Conservation (phyloP, 2,113 vertebrate genomes). For the Anarrhichthys ocellatus region DNA sequence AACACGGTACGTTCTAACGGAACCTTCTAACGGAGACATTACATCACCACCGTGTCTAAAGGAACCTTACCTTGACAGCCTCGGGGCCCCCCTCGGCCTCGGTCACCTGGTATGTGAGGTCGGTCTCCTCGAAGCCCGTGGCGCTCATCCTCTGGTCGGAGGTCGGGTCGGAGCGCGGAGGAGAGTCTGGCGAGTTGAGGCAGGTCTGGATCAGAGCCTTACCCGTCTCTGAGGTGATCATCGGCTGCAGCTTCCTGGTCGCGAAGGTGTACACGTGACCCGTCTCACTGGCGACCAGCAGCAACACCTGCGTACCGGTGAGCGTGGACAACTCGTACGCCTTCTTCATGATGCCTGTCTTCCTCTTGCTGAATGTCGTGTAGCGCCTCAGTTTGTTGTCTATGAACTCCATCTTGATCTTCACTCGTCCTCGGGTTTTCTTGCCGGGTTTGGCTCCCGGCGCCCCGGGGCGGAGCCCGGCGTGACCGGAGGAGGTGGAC, state of each 20-base stretch:
- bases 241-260: conserved; percentile 96
- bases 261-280: conserved; percentile 98
- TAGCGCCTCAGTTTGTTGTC: conserved; percentile 93
- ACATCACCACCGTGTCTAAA: too few relatives aligned
- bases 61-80: conserved; percentile 85
- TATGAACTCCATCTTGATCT: conserved; percentile 97
- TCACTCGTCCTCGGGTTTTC: conserved; percentile 93
- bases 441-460: conserved; percentile 92
- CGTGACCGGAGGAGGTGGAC: conserved; percentile 24
- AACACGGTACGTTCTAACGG: too few relatives aligned
- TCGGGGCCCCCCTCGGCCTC: conserved; percentile 91
- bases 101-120: conserved; percentile 96
- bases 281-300: conserved; percentile 96
- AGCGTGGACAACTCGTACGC: conserved; percentile 95
- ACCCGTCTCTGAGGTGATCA: conserved; percentile 98
- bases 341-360: conserved; percentile 96
- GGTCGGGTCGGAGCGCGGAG: conserved; percentile 92
- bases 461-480: conserved; percentile 75
- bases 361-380: conserved; percentile 96
- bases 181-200: conserved; percentile 96
- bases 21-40: too few relatives aligned
- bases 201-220: conserved; percentile 98
- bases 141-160: conserved; percentile 98
- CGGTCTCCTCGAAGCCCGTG: conserved; percentile 96
- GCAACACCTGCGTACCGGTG: conserved; percentile 95